Base-by-base conservation (phyloP, 2,888 invertebrate species). In the Leptogaster cylindrica region DNA sequence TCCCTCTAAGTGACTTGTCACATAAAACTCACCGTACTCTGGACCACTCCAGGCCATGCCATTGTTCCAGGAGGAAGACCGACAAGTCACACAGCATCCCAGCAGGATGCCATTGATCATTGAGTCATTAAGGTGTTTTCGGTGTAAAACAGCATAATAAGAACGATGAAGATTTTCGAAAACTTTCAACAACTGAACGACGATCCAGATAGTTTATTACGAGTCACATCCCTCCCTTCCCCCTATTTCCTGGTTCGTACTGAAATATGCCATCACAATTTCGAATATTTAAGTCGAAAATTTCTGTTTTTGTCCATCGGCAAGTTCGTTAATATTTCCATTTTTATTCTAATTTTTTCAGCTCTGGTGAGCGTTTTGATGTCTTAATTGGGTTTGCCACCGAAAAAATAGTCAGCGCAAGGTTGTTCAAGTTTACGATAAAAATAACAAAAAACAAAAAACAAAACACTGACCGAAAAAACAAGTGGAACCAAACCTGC, bases 311-410 rank as follows among this genome's bases (percentile, higher is more conserved):
- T 33, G 31, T 31, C 23, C n/a, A 20, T 33, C 16, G 10, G n/a
- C 12, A 10, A 31, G 52, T 31, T 33, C 31, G 52, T 33, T 52
- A 52, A 52, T 52, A 52, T 33, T 52, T 31, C 33, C 12, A 31
- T 52, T 28, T 31, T 33, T 31, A 46, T 61, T 23, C 28, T 44
- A 1, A 8, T 46, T 63, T 23, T 63, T 63, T 63, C 63, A 63
- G 16, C 16, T 46, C 31, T 27, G 31, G 27, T 63, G 63, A 28
- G 20, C 63, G 20, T 31, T 46, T 63, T 63, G 46, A 63, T 63
- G 63, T 63, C 63, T 63, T 63, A 63, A 63, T 63, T 63, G 63
- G 63, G 48, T 63, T 63, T 48, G 12, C 52, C 20, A 33, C 18
- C n/a, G 31, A 52, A 33, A 31, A 52, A 31, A 50, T 50, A 50